These are phyloP conservation scores for Busseola fusca DNA, from an alignment of 2,888 invertebrate species.

Conservation along the genomic window DNA sequence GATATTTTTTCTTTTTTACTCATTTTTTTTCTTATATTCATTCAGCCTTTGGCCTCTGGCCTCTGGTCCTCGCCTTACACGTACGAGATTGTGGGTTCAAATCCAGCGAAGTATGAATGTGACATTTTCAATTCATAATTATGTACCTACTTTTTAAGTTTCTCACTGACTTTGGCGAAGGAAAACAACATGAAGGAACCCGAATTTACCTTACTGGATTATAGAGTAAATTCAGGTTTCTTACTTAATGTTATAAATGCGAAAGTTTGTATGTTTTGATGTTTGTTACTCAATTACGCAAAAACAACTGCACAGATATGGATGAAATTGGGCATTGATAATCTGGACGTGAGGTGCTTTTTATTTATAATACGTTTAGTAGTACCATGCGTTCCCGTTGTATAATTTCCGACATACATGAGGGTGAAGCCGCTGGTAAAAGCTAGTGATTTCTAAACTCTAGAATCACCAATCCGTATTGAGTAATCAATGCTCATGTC, in stretches of 20 bases:
- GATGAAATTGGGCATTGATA: background rate
- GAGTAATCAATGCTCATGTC: background rate
- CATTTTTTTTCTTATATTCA: background rate
- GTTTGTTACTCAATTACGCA: no score
- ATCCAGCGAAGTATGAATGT: background rate
- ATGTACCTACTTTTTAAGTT: background rate
- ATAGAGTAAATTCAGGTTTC: no score
- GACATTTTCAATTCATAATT: background rate
- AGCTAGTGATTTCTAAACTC: background rate
- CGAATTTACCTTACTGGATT: background rate
- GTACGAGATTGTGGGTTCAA: background rate
- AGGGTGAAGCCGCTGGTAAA: no score
- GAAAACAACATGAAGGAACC: no score
- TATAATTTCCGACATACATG: background rate
- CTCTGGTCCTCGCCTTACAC: no score
- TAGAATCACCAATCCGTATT: no score
- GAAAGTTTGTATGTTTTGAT: no score
- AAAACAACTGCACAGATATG: background rate
- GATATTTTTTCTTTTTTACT: background rate
- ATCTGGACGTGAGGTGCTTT: background rate
- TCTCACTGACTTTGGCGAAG: background rate
- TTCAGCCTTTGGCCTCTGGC: no score
- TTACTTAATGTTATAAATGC: no score
- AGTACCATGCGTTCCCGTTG: background rate
- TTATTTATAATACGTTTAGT: background rate